Evolutionary conservation across 2,113 vertebrate genomes (phyloP).

Genomic region (Actenoides hombroni): DNA sequence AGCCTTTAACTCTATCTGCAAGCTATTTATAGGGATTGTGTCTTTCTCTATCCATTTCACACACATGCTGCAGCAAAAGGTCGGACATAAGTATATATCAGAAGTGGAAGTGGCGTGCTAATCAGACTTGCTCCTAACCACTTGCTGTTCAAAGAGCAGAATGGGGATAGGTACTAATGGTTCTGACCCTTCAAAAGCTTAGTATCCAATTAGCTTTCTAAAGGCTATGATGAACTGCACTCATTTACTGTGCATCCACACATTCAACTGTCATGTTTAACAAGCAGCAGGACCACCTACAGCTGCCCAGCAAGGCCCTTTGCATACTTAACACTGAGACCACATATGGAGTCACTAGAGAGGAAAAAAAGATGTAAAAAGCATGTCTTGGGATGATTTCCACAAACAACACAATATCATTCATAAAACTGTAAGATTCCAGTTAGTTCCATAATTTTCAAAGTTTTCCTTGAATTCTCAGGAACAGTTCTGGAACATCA

Average conservation of each 20-base stretch:
- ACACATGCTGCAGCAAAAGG: neutral
- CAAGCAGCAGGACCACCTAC: neutral
- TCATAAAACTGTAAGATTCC: neutral
- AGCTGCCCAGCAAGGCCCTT: neutral
- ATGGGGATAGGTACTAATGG: neutral
- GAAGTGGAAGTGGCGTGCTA: neutral
- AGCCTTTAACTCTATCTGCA: neutral
- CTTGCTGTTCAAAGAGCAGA: constrained; percentile 3
- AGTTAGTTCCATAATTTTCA: neutral
- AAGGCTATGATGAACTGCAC: constrained; percentile 1
- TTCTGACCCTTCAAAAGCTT: constrained; percentile 15
- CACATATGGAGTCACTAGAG: neutral
- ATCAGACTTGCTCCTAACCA: neutral
- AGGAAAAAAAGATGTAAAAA: neutral
- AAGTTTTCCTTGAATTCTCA: neutral
- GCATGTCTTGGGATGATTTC: neutral
- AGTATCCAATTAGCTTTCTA: constrained; percentile 22
- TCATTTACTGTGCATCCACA: neutral
- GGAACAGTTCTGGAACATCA: neutral
- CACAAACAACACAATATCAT: neutral
- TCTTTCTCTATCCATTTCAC: neutral
- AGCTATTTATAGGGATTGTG: constrained; percentile 22
- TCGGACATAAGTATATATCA: neutral
- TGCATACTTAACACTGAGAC: neutral
- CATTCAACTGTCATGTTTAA: neutral